Evolutionary conservation across 2,113 vertebrate species (phyloP).

Genomic region (Aegotheles bennettii): DNA sequence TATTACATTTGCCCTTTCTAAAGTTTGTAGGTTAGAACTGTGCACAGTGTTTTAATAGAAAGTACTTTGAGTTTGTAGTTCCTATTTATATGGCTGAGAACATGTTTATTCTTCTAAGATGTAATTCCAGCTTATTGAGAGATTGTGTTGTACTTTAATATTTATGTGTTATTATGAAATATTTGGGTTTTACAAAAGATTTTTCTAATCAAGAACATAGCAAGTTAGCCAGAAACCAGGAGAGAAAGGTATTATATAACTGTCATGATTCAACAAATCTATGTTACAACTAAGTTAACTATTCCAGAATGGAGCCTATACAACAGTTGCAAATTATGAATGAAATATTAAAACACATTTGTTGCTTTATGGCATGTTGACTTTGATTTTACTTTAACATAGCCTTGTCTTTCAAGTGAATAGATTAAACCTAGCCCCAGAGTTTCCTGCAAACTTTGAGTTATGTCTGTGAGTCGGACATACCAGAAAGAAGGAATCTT

Average conservation of each 20-base stretch:
- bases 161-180: neutral
- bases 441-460: neutral
- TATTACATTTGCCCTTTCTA: neutral
- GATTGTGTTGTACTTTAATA: neutral
- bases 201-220: neutral
- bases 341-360: neutral
- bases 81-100: neutral
- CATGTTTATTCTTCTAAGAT: neutral
- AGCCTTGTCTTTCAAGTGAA: neutral
- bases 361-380: neutral
- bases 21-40: neutral
- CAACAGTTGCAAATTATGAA: neutral
- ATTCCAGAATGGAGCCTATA: neutral
- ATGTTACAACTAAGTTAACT: neutral
- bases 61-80: neutral
- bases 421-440: neutral
- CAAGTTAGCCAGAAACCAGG: neutral
- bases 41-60: neutral
- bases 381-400: neutral
- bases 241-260: neutral
- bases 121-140: neutral
- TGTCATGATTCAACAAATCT: neutral
- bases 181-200: neutral
- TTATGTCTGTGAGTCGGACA: neutral
- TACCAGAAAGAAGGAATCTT: neutral